phyloP scores from a whole-genome alignment of 1,140 invertebrate genomes.

The Triops longicaudatus region DNA sequence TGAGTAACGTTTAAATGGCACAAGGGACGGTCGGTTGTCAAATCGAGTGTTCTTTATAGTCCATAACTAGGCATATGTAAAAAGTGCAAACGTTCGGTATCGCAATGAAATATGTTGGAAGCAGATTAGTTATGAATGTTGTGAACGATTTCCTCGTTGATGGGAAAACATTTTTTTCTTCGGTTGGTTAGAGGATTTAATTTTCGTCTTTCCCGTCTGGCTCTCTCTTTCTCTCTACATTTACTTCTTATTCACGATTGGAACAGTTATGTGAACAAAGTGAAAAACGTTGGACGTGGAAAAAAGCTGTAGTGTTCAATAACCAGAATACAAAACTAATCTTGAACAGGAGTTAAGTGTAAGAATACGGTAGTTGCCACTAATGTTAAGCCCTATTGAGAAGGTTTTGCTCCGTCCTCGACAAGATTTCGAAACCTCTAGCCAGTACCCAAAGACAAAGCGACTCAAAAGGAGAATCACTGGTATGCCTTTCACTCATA shows the following conservation, averaged over 20 bases:
- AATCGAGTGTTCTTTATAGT: background rate
- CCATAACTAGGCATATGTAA: background rate
- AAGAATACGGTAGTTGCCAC: too few relatives aligned
- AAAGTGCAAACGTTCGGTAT: background rate
- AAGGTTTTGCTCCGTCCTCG: too few relatives aligned
- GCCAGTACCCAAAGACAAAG: too few relatives aligned
- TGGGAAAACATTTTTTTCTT: background rate
- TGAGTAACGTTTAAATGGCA: background rate
- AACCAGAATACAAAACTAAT: slow-evolving; percentile 10
- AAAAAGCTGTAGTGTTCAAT: slow-evolving; percentile 12
- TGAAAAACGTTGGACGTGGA: background rate
- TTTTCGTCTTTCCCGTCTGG: background rate
- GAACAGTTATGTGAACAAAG: background rate
- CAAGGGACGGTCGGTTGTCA: too few relatives aligned
- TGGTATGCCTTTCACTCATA: too few relatives aligned
- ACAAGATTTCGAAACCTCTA: too few relatives aligned
- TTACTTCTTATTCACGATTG: background rate
- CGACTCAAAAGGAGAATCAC: too few relatives aligned
- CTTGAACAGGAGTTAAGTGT: background rate
- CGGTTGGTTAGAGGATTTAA: background rate
- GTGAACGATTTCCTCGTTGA: background rate
- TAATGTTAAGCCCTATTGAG: too few relatives aligned
- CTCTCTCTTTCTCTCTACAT: background rate
- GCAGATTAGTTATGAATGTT: background rate
- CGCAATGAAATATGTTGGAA: background rate